Evolutionary conservation across 2,797 vertebrate genomes (phyloP), one percentile per base, ranked within the genome.

Genomic region (Tarsius wallacei): DNA sequence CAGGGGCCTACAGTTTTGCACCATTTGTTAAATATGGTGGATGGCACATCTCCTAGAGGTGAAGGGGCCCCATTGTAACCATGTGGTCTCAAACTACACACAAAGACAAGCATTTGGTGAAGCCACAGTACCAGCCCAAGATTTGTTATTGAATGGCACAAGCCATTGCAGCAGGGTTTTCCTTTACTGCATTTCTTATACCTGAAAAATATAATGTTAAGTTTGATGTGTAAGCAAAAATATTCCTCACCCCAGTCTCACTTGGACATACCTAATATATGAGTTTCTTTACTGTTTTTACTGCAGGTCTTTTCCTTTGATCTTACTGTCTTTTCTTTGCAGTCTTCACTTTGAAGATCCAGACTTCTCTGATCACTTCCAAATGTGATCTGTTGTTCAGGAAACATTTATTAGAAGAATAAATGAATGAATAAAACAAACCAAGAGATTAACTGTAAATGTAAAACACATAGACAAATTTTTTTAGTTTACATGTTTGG

Each of bases 201-300:
- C 49, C 51, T 82, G 61, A 47, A 82, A 85, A 53, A 24, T 61
- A 61, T 31, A 49, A 17, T 22, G 5, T 33, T 51, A 28, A 22
- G 49, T 55, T 93, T 88, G 47, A 42, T 59, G 55, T 12, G 5
- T 31, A 47, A 94, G 10, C n/a, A 33, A 12, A 33, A 77, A 17
- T 5, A 31, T 9, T 24, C 24, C 19, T 49, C 10, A 11, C 1
- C 53, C 19, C 0, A 1, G 17, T 4, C 8, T 12, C 0, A 0
- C 59, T 55, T 7, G 12, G 6, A 22, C 59, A 66, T 2, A 28
- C 5, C 4, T 21, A 21, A 36, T 3, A 59, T 28, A 47, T 21
- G 21, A 31, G 9, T 63, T 36, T 49, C n/a, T 59, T 42, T 12
- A 13, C 15, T 36, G 2, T 63, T 53, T 4, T n/a, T 31, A n/a